phyloP scores from a whole-genome alignment of 1,140 invertebrate genomes.

The Bombus balteatus region DNA sequence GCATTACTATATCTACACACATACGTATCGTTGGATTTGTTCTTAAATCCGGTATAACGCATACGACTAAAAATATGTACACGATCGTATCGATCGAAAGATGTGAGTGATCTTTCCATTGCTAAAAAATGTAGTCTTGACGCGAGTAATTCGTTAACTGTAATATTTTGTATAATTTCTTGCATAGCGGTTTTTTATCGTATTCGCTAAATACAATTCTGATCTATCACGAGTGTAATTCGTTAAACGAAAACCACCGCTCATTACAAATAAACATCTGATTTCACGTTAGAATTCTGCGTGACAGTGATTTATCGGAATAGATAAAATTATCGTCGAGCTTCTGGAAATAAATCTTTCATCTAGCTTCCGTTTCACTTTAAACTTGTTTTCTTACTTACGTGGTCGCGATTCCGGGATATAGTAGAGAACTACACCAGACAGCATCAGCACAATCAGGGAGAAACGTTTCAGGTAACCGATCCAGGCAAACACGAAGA shows the following conservation, averaged over 20 bases:
- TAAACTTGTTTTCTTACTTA: constrained; percentile 55
- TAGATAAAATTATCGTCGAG: background rate
- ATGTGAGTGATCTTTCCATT: too few species aligned
- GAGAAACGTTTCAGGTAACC: constrained; percentile 60
- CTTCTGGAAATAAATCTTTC: background rate
- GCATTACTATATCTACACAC: too few species aligned
- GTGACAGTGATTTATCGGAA: background rate
- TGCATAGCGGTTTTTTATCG: too few species aligned
- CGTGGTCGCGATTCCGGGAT: constrained; percentile 70
- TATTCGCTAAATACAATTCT: background rate
- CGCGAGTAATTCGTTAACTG: background rate
- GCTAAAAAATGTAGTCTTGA: too few species aligned
- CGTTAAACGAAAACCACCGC: background rate
- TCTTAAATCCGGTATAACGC: too few species aligned
- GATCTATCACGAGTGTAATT: background rate
- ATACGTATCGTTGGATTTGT: too few species aligned
- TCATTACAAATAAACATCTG: background rate
- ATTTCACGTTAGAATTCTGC: background rate
- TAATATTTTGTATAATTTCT: background rate
- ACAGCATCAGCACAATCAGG: constrained; percentile 61
- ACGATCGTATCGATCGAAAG: too few species aligned
- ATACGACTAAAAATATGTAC: too few species aligned
- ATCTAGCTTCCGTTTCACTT: background rate
- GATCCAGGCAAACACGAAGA: constrained; percentile 60
- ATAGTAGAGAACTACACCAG: constrained; percentile 66